Evolutionary conservation across 2,797 vertebrate species (phyloP).

Genomic region (Mergus octosetaceus): DNA sequence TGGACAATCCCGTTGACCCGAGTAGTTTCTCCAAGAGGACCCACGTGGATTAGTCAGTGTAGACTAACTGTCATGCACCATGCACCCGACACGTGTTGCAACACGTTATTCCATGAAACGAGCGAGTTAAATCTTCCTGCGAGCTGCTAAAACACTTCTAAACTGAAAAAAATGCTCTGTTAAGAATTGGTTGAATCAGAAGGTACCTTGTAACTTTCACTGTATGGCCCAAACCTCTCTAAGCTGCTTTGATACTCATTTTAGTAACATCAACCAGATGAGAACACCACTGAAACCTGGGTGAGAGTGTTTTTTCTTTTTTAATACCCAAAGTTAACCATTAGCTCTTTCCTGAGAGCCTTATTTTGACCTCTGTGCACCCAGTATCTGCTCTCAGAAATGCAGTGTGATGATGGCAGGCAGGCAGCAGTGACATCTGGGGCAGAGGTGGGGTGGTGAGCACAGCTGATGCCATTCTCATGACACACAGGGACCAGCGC

Average conservation of each 20-base stretch:
- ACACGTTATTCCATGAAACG: neutral
- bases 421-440: neutral
- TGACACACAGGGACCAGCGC: neutral
- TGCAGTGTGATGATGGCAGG: neutral
- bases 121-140: slow-evolving; percentile 36
- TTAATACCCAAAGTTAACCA: neutral
- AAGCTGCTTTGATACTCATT: neutral
- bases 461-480: neutral
- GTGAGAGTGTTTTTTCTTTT: neutral
- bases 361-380: neutral
- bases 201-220: neutral
- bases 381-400: neutral
- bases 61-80: neutral
- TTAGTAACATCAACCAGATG: neutral
- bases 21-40: neutral
- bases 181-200: neutral
- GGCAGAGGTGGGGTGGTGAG: neutral
- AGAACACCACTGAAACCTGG: neutral
- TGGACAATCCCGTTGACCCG: neutral
- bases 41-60: neutral
- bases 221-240: neutral
- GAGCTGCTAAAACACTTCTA: slow-evolving; percentile 28
- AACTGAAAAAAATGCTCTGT: neutral
- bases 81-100: neutral
- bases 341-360: neutral